Base-by-base conservation (phyloP, 2,797 vertebrate species). In the Myotis findleyi region DNA sequence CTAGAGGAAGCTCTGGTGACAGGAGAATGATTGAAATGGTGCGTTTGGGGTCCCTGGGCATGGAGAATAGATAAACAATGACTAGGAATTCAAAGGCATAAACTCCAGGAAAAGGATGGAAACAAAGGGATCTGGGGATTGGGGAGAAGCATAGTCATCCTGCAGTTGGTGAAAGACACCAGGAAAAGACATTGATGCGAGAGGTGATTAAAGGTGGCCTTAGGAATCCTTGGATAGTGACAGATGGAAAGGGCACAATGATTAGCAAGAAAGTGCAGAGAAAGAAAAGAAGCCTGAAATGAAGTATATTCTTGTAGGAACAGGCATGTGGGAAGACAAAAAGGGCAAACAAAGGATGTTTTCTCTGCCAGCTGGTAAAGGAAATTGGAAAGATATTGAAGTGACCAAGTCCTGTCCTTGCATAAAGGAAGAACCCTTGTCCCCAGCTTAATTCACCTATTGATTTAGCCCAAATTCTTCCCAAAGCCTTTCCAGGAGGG, bases 1-100 rank as follows among this genome's bases (percentile, higher is more conserved):
- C 94, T 75, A 89, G 80, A 92, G 95, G 85, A 96, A 89, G 30
- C 75, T 81, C 47, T 75, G 38, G 44, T 96, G 95, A 97, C 93
- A 96, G 76, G 86, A 59, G 83, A 77, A 69, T 96, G 75, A 94
- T 81, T 80, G 85, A 95, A 93, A 76, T 55, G 59, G 79, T 84
- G 66, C 21, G 0, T 66, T 89, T 75, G 33, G 66, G 72, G 86
- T 94, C 82, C 47, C 59, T 81, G 59, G 62, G 72, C 85, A 44
- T 77, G 51, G 86, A 93, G 33, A 82, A 93, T 12, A 8, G 30
- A 84, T 88, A 84, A 82, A 96, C 77, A 91, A 64, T 81, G 93
- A 87, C 85, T 68, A 57, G 21, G 41, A 92, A 93, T 93, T 96
- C 93, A 97, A 7, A 92, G 87, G 47, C 25, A 57, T 21, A 8